Conservation (phyloP, 2,113 vertebrate genomes). For the Prionailurus viverrinus region DNA sequence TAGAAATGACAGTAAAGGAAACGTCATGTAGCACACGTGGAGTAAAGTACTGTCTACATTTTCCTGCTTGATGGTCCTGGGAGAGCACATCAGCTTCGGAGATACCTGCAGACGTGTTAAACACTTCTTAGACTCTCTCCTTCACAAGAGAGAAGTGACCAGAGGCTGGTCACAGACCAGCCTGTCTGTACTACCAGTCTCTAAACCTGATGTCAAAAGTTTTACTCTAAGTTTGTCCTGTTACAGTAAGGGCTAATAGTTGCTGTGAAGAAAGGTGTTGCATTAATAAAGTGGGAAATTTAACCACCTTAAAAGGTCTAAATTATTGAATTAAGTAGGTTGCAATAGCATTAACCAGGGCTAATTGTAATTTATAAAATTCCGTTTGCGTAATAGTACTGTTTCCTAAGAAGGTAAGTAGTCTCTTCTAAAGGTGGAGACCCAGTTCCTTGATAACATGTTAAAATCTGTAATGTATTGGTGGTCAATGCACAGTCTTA, state of each 20-base stretch:
- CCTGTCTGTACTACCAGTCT: not conserved
- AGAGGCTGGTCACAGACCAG: not conserved
- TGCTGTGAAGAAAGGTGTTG: slow-evolving; percentile 12
- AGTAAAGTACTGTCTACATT: not conserved
- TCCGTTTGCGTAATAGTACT: slow-evolving; percentile 32
- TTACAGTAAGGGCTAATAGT: not conserved
- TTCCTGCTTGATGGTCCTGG: not conserved
- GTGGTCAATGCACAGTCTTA: not conserved
- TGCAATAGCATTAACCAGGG: not conserved
- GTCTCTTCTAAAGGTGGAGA: slow-evolving; percentile 10
- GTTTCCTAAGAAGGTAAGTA: not conserved
- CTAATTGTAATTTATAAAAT: slow-evolving; percentile 22
- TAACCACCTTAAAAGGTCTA: not conserved
- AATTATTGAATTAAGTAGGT: slow-evolving; percentile 36
- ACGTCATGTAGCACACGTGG: not conserved
- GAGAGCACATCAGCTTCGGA: not conserved
- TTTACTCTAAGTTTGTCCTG: not conserved
- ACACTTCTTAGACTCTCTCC: not conserved
- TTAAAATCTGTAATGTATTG: slow-evolving; percentile 21
- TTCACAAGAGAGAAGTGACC: not conserved
- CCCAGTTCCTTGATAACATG: slow-evolving; percentile 18
- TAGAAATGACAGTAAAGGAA: slow-evolving; percentile 19
- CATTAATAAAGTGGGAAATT: slow-evolving; percentile 43
- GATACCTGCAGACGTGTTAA: not conserved
- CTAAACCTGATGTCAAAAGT: not conserved